These are phyloP conservation scores for Homarus americanus DNA, from an alignment of 1,140 invertebrate genomes.

Conservation along the genomic window DNA sequence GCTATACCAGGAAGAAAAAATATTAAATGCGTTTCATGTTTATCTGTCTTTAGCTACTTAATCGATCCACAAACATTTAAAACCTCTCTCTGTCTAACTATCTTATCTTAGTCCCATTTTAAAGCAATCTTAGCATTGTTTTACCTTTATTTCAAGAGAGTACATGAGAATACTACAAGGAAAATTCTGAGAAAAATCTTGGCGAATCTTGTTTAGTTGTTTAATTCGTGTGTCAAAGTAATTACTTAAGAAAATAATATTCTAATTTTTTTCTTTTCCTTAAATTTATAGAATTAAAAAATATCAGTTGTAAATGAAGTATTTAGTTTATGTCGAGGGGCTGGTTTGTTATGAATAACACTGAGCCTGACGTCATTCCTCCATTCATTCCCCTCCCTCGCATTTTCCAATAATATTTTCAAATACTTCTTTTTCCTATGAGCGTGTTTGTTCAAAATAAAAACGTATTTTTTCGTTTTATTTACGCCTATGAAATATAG, in stretches of 20 bases:
- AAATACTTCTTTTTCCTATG: not conserved
- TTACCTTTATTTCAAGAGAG: too few species aligned
- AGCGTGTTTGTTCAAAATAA: not conserved
- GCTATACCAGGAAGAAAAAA: too few species aligned
- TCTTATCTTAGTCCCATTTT: too few species aligned
- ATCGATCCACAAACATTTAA: too few species aligned
- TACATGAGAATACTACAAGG: too few species aligned
- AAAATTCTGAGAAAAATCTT: too few species aligned
- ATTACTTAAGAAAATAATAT: not conserved
- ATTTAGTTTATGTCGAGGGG: not conserved
- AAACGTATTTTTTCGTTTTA: not conserved
- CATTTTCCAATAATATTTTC: constrained; percentile 46
- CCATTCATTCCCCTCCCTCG: constrained; percentile 68
- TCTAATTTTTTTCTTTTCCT: not conserved
- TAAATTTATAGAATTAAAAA: not conserved
- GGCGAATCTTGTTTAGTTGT: not conserved
- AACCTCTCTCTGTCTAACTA: too few species aligned
- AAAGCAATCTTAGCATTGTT: too few species aligned
- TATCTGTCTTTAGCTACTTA: too few species aligned
- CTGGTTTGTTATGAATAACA: constrained; percentile 62
- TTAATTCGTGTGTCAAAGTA: too few species aligned
- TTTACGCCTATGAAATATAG: not conserved
- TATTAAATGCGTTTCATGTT: too few species aligned
- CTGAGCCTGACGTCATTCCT: constrained; percentile 50
- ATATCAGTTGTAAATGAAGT: not conserved